A percentile compares a stretch with the other conserved stretches of the same genome.
Evolutionary conservation across 1,140 invertebrate species (phyloP).

Genomic region (Bombus pascuorum): DNA sequence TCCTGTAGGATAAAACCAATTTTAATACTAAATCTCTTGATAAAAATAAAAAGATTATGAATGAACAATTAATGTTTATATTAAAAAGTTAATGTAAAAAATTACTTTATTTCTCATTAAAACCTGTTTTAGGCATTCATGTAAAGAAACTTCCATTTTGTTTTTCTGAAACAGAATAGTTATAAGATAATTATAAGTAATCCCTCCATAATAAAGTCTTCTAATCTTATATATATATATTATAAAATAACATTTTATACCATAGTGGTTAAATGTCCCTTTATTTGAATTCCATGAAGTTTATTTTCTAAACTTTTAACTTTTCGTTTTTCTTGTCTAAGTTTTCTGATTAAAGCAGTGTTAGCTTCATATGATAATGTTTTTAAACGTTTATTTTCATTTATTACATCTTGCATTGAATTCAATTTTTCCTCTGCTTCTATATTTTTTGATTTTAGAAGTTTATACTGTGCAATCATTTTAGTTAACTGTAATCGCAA

Average conservation of each 20-base stretch:
- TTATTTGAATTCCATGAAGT: conserved; percentile 51
- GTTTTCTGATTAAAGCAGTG: conserved; percentile 63
- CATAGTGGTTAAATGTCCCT: conserved; percentile 40
- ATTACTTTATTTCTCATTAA: conserved; percentile 69
- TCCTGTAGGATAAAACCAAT: conserved; percentile 55
- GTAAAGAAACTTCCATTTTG: conserved; percentile 60
- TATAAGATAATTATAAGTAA: background rate
- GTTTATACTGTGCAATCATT: conserved; percentile 75
- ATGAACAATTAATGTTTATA: background rate
- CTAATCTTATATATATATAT: background rate
- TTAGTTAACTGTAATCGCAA: conserved; percentile 71
- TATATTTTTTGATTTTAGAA: conserved; percentile 71
- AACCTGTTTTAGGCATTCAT: conserved; percentile 63
- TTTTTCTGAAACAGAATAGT: conserved; percentile 63
- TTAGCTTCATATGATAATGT: conserved; percentile 65
- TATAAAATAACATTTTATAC: conserved; percentile 31
- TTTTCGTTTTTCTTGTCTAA: conserved; percentile 67
- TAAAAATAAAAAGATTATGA: background rate
- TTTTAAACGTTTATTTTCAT: conserved; percentile 71
- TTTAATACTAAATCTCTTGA: conserved; percentile 5
- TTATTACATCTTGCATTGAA: conserved; percentile 65
- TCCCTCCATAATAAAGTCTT: background rate
- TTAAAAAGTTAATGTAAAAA: background rate
- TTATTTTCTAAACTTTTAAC: conserved; percentile 61
- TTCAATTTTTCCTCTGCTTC: conserved; percentile 72